Evolutionary conservation across 2,888 invertebrate genomes (phyloP), one percentile per base, ranked within the genome.

Genomic region (Mongoloraphidia duomilia): DNA sequence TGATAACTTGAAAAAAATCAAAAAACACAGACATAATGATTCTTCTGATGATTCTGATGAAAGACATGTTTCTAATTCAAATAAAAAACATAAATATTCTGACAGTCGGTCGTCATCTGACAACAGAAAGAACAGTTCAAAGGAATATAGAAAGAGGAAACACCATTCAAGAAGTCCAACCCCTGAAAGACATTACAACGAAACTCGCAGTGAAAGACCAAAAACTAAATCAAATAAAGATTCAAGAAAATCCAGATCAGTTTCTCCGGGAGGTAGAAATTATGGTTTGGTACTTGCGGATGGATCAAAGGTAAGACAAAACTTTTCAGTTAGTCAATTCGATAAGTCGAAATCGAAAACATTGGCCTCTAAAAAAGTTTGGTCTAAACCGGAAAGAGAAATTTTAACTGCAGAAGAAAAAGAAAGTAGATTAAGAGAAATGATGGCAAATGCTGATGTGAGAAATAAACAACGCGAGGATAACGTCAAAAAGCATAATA

Each of bases 361-460:
- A 39, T 51, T 55, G 51, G 14, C 35, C 45, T 42, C 50, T 34
- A 41, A 52, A 51, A 46, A 52, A 47, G 48, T 43, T 44, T 39
- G 38, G 36, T 43, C 39, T 45, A 46, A 45, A 45, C 40, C 46
- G 9, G 50, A 56, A 54, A 54, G 58, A 50, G 61, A 65, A 51
- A 66, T 63, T 54, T 62, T 80, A 6, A 72, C 74, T 11, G 77
- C 77, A 48, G 74, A 73, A 52, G 86, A 88, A 60, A 80, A 79
- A 56, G 84, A 90, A 61, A 72, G 71, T 50, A 75, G 77, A 40
- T 73, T 84, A 41, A 73, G 71, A 44, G 89, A 86, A 65, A 94
- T 94, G 94, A 81, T 82, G 74, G 72, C 77, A 9, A 87, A 92
- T 62, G 93, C 91, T 0, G 67, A 67, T 1, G 75, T 77, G 71